A percentile compares a stretch with the other conserved stretches of the same genome.
phyloP scores from a whole-genome alignment of 2,113 vertebrate genomes.

The Myrmophylax atrothorax region DNA sequence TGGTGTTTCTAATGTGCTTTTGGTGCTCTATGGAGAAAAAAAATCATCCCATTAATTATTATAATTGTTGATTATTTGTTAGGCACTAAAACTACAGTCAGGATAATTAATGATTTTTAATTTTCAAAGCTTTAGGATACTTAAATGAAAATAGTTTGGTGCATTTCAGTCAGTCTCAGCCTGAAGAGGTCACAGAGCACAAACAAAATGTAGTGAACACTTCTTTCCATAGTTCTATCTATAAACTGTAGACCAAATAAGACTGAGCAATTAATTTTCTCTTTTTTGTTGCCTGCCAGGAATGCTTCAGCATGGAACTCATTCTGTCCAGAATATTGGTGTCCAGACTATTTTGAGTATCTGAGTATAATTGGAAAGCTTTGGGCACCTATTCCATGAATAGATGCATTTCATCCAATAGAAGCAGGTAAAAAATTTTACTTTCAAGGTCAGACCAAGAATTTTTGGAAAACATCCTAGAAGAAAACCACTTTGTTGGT shows the following conservation, averaged over 20 bases:
- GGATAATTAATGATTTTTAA: slow-evolving; percentile 34
- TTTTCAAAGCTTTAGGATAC: slow-evolving; percentile 14
- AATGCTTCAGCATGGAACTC: not conserved
- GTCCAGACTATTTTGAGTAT: not conserved
- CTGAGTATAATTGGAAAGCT: not conserved
- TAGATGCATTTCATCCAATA: not conserved
- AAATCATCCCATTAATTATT: not conserved
- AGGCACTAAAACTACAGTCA: not conserved
- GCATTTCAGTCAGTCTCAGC: not conserved
- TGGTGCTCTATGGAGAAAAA: not conserved
- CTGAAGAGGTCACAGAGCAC: not conserved
- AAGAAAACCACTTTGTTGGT: not conserved
- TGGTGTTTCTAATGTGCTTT: not conserved
- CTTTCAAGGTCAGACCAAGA: not conserved
- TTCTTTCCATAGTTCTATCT: not conserved
- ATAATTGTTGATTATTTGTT: slow-evolving; percentile 32
- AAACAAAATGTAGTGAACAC: not conserved
- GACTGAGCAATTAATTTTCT: not conserved
- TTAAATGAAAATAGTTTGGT: not conserved
- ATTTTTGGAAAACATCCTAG: not conserved
- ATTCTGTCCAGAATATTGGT: not conserved
- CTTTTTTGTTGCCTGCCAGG: not conserved
- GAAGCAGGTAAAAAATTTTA: not conserved
- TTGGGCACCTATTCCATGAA: not conserved
- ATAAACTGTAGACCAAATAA: not conserved